phyloP scores from a whole-genome alignment of 1,140 invertebrate genomes.

The Dysdera silvatica region DNA sequence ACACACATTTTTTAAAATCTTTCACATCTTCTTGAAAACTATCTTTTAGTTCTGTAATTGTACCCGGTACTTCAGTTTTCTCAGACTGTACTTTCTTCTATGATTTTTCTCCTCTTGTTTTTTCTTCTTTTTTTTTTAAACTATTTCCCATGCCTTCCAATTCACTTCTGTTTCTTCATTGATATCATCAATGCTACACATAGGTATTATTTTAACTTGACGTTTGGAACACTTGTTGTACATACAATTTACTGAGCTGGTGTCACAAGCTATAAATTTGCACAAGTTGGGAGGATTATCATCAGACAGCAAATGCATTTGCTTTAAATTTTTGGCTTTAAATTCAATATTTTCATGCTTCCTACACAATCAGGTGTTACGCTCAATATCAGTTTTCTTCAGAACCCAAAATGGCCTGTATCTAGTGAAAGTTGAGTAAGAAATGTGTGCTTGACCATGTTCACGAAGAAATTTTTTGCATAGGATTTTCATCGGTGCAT shows the following conservation, averaged over 20 bases:
- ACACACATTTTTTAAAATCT: not conserved
- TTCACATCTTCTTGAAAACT: not conserved
- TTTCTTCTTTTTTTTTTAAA: too few relatives aligned
- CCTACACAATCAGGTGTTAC: slow-evolving; percentile 2
- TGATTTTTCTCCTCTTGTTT: too few relatives aligned
- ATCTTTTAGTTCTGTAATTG: too few relatives aligned
- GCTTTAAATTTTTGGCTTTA: not conserved
- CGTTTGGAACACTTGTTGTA: too few relatives aligned
- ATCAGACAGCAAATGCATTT: not conserved
- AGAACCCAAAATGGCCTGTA: not conserved
- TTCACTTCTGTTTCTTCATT: too few relatives aligned
- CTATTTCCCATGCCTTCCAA: too few relatives aligned
- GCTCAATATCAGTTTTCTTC: not conserved
- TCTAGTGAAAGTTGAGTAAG: slow-evolving; percentile 4
- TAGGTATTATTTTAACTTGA: too few relatives aligned
- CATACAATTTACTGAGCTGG: slow-evolving; percentile 1
- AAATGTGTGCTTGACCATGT: not conserved
- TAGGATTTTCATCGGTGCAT: slow-evolving; percentile 3
- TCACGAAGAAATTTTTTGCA: slow-evolving; percentile 7
- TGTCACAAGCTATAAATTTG: not conserved
- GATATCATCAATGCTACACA: too few relatives aligned
- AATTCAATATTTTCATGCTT: not conserved
- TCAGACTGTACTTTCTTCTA: too few relatives aligned
- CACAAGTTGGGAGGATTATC: not conserved
- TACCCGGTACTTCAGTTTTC: too few relatives aligned